Evolutionary conservation across 2,888 invertebrate species (phyloP).

Genomic region (Leistus spinibarbis): DNA sequence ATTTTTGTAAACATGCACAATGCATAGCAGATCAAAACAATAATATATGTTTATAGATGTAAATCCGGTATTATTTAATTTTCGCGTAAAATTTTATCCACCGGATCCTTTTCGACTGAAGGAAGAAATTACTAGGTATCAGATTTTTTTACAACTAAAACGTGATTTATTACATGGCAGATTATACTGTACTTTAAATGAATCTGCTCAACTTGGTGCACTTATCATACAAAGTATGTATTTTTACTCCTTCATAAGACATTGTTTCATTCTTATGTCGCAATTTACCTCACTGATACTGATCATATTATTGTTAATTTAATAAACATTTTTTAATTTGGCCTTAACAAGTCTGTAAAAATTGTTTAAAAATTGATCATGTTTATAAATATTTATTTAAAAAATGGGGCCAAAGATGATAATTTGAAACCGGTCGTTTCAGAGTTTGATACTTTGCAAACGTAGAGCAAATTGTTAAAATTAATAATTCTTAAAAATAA

Average conservation of each 20-base stretch:
- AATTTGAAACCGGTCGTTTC: too few relatives aligned
- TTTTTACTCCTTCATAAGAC: neutral
- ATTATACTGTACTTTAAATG: slow-evolving; percentile 87
- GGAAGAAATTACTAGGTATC: slow-evolving; percentile 94
- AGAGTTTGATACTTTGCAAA: too few relatives aligned
- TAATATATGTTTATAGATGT: slow-evolving; percentile 70
- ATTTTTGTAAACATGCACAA: slow-evolving; percentile 46
- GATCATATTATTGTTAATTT: neutral
- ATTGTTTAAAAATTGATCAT: too few relatives aligned
- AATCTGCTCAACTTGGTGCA: slow-evolving; percentile 88
- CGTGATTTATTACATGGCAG: slow-evolving; percentile 94
- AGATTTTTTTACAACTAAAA: slow-evolving; percentile 91
- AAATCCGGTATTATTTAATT: slow-evolving; percentile 90
- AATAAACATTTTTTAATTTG: neutral
- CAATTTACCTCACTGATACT: neutral
- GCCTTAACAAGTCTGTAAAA: too few relatives aligned
- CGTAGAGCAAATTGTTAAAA: too few relatives aligned
- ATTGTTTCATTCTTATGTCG: neutral
- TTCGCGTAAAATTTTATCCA: slow-evolving; percentile 97
- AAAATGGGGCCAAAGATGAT: too few relatives aligned
- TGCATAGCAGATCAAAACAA: neutral
- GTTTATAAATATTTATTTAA: too few relatives aligned
- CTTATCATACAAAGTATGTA: slow-evolving; percentile 89
- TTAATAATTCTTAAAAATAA: too few relatives aligned
- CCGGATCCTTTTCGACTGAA: slow-evolving; percentile 91